Evolutionary conservation across 2,113 vertebrate species (phyloP), one percentile per base, ranked within the genome.

Genomic region (Sinocyclocheilus maitianheensis): DNA sequence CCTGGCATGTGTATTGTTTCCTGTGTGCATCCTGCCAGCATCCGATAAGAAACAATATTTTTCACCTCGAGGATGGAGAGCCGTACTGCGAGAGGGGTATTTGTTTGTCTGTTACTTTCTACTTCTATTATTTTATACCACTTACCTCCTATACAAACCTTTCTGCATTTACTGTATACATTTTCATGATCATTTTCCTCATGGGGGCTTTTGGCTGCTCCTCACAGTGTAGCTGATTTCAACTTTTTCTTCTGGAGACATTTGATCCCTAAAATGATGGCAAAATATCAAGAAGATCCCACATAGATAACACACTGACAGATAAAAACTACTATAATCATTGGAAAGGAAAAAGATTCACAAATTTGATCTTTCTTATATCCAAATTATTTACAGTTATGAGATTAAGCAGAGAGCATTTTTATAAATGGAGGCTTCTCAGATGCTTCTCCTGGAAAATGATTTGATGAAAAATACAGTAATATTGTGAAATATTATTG

Each of bases 1-100:
- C 97, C 85, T 99, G 97, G 97, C 98, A 99, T 0, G 96, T 98
- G 87, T 96, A 96, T 92, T 99, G 98, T 90, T 99, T 99, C 16
- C 93, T 98, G 86, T 99, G 98, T 84, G 94, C 94, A 40, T 96
- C 97, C 90, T 99, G 98, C 93, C 95, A 97, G 60, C 96, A 97
- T 85, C 98, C 98, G 81, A 99, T 99, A 91, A 96, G 96, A 88
- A 97, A 98, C 91, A 97, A 97, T 86, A 96, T 95, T 84, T 99
- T 99, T 89, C 98, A 99, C 91, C 94, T 99, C 94, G 98, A 99
- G 92, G 97, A 98, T 7, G 98, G 98, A 0, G 95, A 97, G 87
- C 98, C 98, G 16, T 99, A 99, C 94, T 99, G 98, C 91, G 98
- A 99, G 94, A 95, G 91, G 51, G 98, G 98, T 99, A 13, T 72